Percentiles rank a stretch among this genome's conserved stretches.
These are phyloP conservation scores for Sisyra nigra DNA, from an alignment of 2,888 invertebrate species.

Conservation along the genomic window DNA sequence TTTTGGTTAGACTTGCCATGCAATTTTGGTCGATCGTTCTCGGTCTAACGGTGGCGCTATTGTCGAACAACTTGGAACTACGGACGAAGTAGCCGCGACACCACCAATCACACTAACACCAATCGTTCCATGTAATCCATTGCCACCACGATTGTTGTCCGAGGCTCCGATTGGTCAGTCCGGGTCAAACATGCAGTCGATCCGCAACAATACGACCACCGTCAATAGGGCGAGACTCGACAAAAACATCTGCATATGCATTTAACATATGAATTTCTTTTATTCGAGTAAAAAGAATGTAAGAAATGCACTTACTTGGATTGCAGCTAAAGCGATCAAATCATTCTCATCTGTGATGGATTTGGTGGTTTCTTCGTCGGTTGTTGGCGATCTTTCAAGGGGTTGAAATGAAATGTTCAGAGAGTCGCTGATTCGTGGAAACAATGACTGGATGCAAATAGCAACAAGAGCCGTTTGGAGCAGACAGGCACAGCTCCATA, in stretches of 20 bases:
- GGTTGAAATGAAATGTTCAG: constrained; percentile 28
- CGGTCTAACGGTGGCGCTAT: constrained; percentile 27
- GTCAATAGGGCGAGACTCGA: constrained; percentile 33
- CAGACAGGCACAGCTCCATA: constrained; percentile 39
- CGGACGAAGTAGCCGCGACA: constrained; percentile 12
- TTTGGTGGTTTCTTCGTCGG: constrained; percentile 5
- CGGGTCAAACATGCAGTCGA: constrained; percentile 31
- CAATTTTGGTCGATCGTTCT: constrained; percentile 36
- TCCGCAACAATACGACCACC: constrained; percentile 34
- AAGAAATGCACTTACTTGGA: constrained; percentile 1
- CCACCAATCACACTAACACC: constrained; percentile 23
- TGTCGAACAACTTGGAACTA: constrained; percentile 26
- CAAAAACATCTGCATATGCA: constrained; percentile 18
- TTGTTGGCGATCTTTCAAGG: constrained; percentile 12
- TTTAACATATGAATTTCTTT: no score
- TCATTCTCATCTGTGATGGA: background rate
- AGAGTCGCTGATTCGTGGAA: constrained; percentile 23
- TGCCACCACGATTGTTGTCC: constrained; percentile 29
- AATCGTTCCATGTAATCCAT: constrained; percentile 19
- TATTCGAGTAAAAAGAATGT: no score
- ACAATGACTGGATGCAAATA: no score
- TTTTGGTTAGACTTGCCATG: constrained; percentile 40
- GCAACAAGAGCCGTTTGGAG: constrained; percentile 35
- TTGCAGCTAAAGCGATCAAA: constrained; percentile 1
- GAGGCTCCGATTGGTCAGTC: constrained; percentile 25